Evolutionary conservation across 1,140 invertebrate genomes (phyloP), one percentile per base, ranked within the genome.

Genomic region (Zaprionus ornatus): DNA sequence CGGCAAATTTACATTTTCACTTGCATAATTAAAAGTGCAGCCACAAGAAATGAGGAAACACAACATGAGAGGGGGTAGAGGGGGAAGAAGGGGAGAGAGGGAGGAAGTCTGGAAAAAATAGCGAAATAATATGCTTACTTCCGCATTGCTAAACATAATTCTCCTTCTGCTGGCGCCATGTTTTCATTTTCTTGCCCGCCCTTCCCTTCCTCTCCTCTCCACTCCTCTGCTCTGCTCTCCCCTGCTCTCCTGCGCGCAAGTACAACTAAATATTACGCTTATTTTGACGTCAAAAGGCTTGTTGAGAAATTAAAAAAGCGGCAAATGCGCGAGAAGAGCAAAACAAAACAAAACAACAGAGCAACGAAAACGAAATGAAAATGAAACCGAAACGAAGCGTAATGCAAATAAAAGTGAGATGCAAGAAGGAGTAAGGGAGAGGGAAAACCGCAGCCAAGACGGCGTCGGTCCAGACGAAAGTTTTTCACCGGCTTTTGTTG

Each of bases 231-330:
- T n/a, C n/a, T 68, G 35, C 61, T 10, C 42, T 23, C 52, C 50
- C 21, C 55, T 60, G n/a, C 40, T 17, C 10, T 9, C 25, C 25
- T 7, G 37, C 67, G 35, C 27, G 27, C 59, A 37, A 79, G 73
- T 65, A 77, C 69, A 78, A 79, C 72, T 70, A 80, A 79, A 80
- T 80, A 80, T 80, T 80, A 80, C 76, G 79, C 79, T 80, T 80
- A 80, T 80, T 80, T 80, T 80, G 79, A 80, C 76, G 76, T 80
- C 72, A 78, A 80, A 80, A 80, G 78, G 79, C 79, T 80, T 78
- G 79, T 80, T 80, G 76, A 79, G 76, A 80, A 80, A 80, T 80
- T 80, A 80, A 80, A 80, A 80, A 80, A 80, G 79, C 76, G 79
- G 71, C 79, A 80, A 80, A 79, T 79, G 71, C 71, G 52, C 65